These are phyloP conservation scores for Manis pentadactyla DNA, from an alignment of 2,797 vertebrate species.

Conservation along the genomic window DNA sequence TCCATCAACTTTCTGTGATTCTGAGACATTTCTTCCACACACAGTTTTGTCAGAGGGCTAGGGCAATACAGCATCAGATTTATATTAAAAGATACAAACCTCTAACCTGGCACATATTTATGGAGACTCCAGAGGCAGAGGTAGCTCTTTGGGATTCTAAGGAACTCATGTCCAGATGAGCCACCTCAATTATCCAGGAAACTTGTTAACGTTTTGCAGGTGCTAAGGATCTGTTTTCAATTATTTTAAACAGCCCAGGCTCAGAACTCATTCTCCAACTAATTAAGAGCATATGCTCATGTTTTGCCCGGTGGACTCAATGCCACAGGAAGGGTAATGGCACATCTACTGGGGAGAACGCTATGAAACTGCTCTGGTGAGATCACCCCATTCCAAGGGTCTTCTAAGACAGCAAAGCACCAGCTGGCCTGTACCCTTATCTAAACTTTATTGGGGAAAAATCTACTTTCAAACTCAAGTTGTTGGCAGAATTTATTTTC, in stretches of 20 bases:
- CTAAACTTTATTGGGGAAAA: neutral
- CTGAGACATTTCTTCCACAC: neutral
- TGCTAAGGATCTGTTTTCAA: neutral
- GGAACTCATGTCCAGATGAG: neutral
- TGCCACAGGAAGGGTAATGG: neutral
- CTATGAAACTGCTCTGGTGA: neutral
- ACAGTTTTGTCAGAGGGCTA: neutral
- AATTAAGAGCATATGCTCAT: neutral
- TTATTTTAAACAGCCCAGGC: neutral
- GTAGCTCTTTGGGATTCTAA: neutral
- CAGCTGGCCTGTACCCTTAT: neutral
- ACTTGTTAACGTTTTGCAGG: neutral
- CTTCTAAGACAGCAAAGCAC: too few relatives aligned
- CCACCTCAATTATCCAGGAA: neutral
- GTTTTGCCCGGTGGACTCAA: neutral
- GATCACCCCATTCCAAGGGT: neutral
- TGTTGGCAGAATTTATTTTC: neutral
- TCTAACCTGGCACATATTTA: neutral
- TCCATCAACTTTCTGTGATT: neutral
- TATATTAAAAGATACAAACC: neutral
- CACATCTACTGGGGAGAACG: neutral
- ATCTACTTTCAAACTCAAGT: neutral
- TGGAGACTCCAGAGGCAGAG: neutral
- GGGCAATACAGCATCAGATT: neutral
- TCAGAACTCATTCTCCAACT: neutral